A percentile compares a stretch with the other conserved stretches of the same genome.
Conservation (phyloP, 1,140 invertebrate genomes). For the Caenorhabditis latens region DNA sequence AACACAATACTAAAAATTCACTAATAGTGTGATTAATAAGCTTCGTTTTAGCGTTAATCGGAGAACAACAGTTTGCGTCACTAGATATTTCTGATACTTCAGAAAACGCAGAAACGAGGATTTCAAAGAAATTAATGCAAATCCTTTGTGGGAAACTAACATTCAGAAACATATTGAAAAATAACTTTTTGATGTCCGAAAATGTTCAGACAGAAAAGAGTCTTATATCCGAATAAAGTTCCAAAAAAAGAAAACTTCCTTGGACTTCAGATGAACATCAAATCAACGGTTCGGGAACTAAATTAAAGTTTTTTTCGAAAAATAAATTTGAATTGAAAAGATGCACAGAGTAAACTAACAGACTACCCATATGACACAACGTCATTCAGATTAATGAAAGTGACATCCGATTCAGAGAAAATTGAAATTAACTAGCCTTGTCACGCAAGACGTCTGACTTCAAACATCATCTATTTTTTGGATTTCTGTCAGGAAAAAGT, state of each 20-base stretch:
- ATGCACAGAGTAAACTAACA: background rate
- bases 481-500: background rate
- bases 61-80: background rate
- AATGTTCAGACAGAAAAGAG: no score
- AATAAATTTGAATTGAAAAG: no score
- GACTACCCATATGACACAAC: background rate
- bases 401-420: conserved; percentile 4
- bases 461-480: background rate
- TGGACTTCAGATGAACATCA: no score
- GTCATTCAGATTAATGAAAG: background rate
- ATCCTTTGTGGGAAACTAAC: background rate
- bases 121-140: background rate
- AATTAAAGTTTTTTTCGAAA: no score
- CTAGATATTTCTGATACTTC: background rate
- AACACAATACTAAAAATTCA: background rate
- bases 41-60: background rate
- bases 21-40: background rate
- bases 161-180: no score
- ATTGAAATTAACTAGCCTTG: conserved; percentile 29
- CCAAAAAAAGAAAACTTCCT: no score
- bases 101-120: background rate
- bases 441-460: conserved; percentile 14
- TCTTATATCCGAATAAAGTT: no score
- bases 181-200: no score
- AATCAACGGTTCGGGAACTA: no score